Percentiles rank a stretch among this genome's conserved stretches.
Conservation (phyloP, 2,888 invertebrate genomes). For the Gandaritis pyraliata region DNA sequence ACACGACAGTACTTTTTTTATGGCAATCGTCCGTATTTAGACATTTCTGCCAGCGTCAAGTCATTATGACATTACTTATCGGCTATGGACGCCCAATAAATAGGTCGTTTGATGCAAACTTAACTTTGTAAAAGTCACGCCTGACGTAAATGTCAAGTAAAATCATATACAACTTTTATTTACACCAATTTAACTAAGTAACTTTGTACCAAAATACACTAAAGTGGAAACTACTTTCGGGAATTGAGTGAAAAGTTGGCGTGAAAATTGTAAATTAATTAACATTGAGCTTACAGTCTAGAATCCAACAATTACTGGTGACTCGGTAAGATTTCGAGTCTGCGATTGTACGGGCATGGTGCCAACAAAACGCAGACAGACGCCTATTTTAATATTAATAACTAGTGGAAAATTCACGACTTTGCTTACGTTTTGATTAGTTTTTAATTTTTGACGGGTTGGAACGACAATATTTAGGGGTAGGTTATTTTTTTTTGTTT, state of each 20-base stretch:
- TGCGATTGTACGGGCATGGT: constrained; percentile 65
- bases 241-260: constrained; percentile 63
- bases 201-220: constrained; percentile 25
- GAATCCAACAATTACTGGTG: constrained; percentile 64
- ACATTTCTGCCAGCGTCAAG: too few species aligned
- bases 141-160: constrained; percentile 11
- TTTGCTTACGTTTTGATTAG: not conserved
- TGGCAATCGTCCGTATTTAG: too few species aligned
- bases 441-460: too few species aligned
- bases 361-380: constrained; percentile 62
- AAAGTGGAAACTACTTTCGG: constrained; percentile 35
- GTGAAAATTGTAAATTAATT: constrained; percentile 77
- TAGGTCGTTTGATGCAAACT: too few species aligned
- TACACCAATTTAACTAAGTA: constrained; percentile 21
- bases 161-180: constrained; percentile 18
- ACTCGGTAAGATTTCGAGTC: constrained; percentile 60
- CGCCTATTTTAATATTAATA: constrained; percentile 67
- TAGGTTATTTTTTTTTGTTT: too few species aligned
- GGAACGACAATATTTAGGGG: too few species aligned
- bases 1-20: too few species aligned
- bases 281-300: constrained; percentile 64
- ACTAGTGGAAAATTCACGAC: not conserved
- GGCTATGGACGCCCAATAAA: not conserved
- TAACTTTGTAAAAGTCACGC: not conserved
- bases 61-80: too few species aligned